Conservation (phyloP, 2,113 vertebrate species). For the Atractosteus spatula region DNA sequence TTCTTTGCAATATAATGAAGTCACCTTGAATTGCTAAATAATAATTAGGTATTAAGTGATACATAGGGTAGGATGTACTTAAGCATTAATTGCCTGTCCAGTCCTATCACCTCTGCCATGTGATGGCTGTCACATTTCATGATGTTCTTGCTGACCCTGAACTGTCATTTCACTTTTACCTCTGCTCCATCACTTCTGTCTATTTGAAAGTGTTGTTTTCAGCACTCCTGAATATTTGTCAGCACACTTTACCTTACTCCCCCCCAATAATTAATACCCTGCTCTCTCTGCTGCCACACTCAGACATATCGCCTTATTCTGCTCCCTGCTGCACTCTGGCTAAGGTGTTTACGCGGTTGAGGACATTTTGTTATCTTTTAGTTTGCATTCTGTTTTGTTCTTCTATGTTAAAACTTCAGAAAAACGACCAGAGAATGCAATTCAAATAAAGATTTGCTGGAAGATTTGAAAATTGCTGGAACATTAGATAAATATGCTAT, state of each 20-base stretch:
- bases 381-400: too few species aligned
- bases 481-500: too few species aligned
- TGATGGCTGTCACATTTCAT: conserved; percentile 14
- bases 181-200: background rate
- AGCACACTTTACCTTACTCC: background rate
- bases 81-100: conserved; percentile 16
- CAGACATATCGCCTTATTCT: too few species aligned
- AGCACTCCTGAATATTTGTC: background rate
- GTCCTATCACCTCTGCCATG: background rate
- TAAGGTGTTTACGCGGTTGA: too few species aligned
- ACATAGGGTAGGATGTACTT: conserved; percentile 25
- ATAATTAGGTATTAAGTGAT: conserved; percentile 28
- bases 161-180: background rate
- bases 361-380: too few species aligned
- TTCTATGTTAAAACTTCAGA: too few species aligned
- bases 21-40: conserved; percentile 35
- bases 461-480: too few species aligned
- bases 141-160: conserved; percentile 6
- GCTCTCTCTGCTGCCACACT: background rate
- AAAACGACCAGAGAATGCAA: too few species aligned
- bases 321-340: too few species aligned
- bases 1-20: conserved; percentile 20
- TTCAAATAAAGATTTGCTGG: too few species aligned
- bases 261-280: background rate
- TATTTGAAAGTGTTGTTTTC: too few species aligned